phyloP scores from a whole-genome alignment of 2,113 vertebrate species.

The Sebastes fasciatus region DNA sequence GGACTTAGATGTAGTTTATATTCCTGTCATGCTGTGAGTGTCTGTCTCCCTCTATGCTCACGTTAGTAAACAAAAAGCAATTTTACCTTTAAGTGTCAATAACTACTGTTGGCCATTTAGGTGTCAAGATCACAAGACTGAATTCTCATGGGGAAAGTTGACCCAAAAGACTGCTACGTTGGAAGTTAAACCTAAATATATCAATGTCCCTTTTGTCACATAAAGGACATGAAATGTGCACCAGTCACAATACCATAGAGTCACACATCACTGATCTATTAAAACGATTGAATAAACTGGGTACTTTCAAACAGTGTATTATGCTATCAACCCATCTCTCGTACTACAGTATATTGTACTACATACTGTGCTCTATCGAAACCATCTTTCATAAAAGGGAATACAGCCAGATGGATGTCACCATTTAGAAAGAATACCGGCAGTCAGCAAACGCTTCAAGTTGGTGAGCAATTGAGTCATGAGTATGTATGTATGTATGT shows the following conservation, averaged over 20 bases:
- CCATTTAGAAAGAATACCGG: slow-evolving; percentile 15
- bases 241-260: background rate
- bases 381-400: slow-evolving; percentile 4
- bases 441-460: slow-evolving; percentile 23
- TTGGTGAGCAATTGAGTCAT: background rate
- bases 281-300: background rate
- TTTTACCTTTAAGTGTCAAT: background rate
- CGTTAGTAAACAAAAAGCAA: background rate
- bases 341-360: background rate
- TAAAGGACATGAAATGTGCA: background rate
- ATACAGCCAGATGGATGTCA: slow-evolving; percentile 14
- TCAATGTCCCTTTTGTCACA: background rate
- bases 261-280: slow-evolving; percentile 8
- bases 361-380: slow-evolving; percentile 1
- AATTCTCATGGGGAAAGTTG: background rate
- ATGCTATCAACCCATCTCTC: slow-evolving; percentile 1
- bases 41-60: background rate
- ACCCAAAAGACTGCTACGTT: no score
- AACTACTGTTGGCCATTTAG: background rate
- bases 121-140: background rate
- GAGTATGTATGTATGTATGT: background rate
- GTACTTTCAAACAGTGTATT: background rate
- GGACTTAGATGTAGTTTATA: background rate
- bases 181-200: background rate
- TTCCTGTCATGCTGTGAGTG: background rate